Base-by-base conservation (phyloP, 2,888 invertebrate species). In the Diaphora mendica region DNA sequence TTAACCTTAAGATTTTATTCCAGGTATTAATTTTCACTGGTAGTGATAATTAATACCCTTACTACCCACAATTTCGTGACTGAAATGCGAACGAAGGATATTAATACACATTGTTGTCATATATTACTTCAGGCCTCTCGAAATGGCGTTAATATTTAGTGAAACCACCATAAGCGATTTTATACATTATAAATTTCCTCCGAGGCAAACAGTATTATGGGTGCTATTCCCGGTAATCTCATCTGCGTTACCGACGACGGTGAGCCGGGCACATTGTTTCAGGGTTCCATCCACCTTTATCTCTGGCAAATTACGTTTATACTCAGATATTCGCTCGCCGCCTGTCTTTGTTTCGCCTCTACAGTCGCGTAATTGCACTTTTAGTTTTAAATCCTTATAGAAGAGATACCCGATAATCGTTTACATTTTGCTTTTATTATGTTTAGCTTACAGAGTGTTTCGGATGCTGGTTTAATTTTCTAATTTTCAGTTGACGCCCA, bases 301-400 rank as follows among this genome's bases (percentile, higher is more conserved):
- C 89, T 89, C 88, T 85, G 83, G 88, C 88, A 92, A 92, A 92
- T 92, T 92, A 90, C 89, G 80, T 85, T 87, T 82, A 81, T 77
- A 82, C 85, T 76, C 79, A 85, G 87, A 86, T 86, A 86, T 81
- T 78, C 72, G 74, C 74, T 75, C 70, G 62, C 74, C 78, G 77
- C 77, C 66, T 76, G 77, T 81, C 83, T 85, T 87, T 87, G 79
- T 85, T 81, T 82, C 68, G 73, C 79, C 68, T 74, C 72, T 73
- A 75, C 76, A 70, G 42, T 62, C 70, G 48, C 67, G 82, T 86
- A 86, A 85, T 85, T 84, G 82, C 81, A 84, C 83, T 84, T 84
- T 82, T 83, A 87, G 82, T 85, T 88, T 87, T 80, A 83, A 83
- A 84, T 81, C 74, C 79, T 77, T 64, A 73, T 76, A 72, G 76